Evolutionary conservation across 2,113 vertebrate genomes (phyloP).

Genomic region (Gallinago jamesoni): DNA sequence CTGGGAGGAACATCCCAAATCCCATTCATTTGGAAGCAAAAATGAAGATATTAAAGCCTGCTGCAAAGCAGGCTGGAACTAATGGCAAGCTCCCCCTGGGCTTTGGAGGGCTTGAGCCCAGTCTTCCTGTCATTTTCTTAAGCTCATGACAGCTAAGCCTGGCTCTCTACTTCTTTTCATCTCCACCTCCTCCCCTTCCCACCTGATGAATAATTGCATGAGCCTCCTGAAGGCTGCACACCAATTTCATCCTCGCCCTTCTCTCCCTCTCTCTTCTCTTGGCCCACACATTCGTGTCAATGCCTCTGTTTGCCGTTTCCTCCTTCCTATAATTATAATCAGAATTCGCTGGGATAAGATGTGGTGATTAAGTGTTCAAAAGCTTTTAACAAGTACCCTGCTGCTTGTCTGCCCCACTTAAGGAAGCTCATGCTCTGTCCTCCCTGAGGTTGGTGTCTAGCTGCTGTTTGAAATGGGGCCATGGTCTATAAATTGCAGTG

Average conservation of each 20-base stretch:
- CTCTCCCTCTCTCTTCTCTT: neutral
- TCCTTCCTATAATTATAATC: neutral
- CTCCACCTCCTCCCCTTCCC: neutral
- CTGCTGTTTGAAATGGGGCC: neutral
- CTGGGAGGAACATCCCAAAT: neutral
- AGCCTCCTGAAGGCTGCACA: neutral
- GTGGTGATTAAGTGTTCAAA: neutral
- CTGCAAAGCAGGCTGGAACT: neutral
- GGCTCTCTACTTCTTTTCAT: neutral
- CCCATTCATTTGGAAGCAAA: neutral
- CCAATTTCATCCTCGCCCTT: neutral
- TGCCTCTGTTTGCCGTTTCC: neutral
- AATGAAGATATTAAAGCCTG: neutral
- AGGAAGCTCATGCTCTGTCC: neutral
- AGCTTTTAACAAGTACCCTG: neutral
- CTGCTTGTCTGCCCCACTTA: neutral
- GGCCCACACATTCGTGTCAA: neutral
- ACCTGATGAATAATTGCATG: neutral
- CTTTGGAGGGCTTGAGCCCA: accelerated
- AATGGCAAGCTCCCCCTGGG: neutral
- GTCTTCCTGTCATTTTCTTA: neutral
- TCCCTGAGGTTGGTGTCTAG: neutral
- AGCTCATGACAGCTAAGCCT: accelerated
- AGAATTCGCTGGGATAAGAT: neutral
- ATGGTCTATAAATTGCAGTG: neutral